Evolutionary conservation across 1,140 invertebrate genomes (phyloP).

Genomic region (Acromyrmex charruanus): DNA sequence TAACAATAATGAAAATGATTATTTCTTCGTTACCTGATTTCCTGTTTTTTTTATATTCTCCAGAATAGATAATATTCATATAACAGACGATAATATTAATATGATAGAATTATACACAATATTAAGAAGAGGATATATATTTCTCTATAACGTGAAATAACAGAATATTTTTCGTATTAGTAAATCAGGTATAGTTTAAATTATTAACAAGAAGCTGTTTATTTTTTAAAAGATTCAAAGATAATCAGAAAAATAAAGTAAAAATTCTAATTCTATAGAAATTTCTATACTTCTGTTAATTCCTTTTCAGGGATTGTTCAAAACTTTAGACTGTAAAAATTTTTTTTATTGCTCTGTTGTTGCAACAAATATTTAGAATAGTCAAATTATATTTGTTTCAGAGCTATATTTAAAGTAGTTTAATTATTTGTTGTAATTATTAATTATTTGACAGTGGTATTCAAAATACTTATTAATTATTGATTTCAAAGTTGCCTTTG

Average conservation of each 20-base stretch:
- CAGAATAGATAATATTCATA: neutral
- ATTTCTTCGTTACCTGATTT: neutral
- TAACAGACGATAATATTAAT: neutral
- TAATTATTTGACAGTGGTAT: neutral
- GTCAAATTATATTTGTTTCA: constrained; percentile 11
- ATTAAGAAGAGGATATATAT: neutral
- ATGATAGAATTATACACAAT: neutral
- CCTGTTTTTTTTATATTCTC: neutral
- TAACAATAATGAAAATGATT: neutral
- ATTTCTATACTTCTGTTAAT: neutral
- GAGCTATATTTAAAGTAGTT: neutral
- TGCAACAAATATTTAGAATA: neutral
- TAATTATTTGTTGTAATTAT: neutral
- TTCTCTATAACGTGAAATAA: neutral
- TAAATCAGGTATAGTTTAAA: neutral
- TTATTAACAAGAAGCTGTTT: neutral
- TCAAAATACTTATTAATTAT: constrained; percentile 28
- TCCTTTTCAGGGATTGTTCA: neutral
- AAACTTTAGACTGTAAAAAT: neutral
- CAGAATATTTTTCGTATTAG: neutral
- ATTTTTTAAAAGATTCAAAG: neutral
- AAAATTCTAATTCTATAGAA: neutral
- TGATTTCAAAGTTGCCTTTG: neutral
- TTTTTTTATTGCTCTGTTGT: neutral
- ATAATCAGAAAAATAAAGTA: neutral